Evolutionary conservation across 2,888 invertebrate genomes (phyloP).

Genomic region (Lithosia quadra): DNA sequence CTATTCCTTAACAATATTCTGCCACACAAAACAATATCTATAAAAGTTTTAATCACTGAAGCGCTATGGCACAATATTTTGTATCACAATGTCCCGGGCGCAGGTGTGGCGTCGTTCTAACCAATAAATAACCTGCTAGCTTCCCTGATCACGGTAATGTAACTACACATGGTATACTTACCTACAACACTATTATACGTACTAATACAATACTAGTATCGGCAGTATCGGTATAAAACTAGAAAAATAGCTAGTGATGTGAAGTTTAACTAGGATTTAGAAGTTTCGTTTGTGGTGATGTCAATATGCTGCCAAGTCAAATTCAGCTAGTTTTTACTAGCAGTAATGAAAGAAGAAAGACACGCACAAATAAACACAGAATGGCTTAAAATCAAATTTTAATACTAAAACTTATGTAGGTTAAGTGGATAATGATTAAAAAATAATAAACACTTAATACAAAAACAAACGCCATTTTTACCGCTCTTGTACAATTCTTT

Average conservation of each 20-base stretch:
- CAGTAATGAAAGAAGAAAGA: too few species aligned
- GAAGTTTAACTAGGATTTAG: too few species aligned
- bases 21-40: neutral
- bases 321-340: too few species aligned
- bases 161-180: conserved; percentile 57
- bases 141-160: conserved; percentile 63
- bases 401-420: too few species aligned
- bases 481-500: neutral
- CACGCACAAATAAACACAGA: too few species aligned
- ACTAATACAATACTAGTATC: neutral
- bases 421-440: too few species aligned
- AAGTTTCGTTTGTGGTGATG: too few species aligned
- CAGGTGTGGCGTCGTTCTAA: conserved; percentile 59
- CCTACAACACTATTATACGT: neutral
- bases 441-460: too few species aligned
- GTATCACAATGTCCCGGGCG: conserved; percentile 52
- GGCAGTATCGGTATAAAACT: neutral
- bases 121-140: conserved; percentile 65
- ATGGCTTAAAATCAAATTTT: too few species aligned
- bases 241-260: neutral
- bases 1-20: neutral
- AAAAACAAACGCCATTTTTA: too few species aligned
- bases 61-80: conserved; percentile 40
- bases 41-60: conserved; percentile 25
- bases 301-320: too few species aligned